Percentiles rank a stretch among this genome's conserved stretches.
Conservation (phyloP, 1,140 invertebrate genomes). For the Anastrepha ludens region DNA sequence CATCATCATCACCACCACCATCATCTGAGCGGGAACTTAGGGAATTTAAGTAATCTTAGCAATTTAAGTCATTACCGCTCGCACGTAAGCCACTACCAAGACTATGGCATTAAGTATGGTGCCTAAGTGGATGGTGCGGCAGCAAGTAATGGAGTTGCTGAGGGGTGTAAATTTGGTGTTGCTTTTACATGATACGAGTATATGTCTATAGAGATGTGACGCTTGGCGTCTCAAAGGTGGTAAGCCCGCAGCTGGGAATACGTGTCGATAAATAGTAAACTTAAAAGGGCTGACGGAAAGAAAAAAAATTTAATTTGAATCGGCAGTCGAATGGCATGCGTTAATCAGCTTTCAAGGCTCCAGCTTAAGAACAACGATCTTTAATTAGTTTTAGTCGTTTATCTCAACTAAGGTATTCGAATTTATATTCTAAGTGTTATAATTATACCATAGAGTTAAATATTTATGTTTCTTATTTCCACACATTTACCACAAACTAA, state of each 20-base stretch:
- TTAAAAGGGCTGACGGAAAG: no score
- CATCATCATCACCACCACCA: constrained; percentile 73
- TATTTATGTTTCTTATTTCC: not conserved
- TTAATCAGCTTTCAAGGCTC: not conserved
- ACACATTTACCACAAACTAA: no score
- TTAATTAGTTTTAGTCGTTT: constrained; percentile 21
- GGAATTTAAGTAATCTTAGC: constrained; percentile 69
- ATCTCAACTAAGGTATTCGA: constrained; percentile 37
- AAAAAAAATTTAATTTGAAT: no score
- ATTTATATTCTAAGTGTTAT: constrained; percentile 31
- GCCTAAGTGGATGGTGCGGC: constrained; percentile 61
- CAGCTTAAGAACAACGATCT: not conserved
- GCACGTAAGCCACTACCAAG: constrained; percentile 73
- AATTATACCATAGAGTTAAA: not conserved
- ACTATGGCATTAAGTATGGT: constrained; percentile 74
- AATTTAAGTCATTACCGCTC: constrained; percentile 72
- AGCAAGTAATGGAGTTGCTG: no score
- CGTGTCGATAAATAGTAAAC: not conserved
- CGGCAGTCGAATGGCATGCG: no score
- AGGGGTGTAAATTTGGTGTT: no score
- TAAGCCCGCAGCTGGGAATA: not conserved
- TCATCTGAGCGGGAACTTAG: constrained; percentile 70
- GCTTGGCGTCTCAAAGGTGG: not conserved
- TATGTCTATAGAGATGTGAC: not conserved
- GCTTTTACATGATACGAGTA: no score